Percentiles rank a stretch among this genome's conserved stretches.
phyloP scores from a whole-genome alignment of 2,113 vertebrate species.

The Willisornis vidua region DNA sequence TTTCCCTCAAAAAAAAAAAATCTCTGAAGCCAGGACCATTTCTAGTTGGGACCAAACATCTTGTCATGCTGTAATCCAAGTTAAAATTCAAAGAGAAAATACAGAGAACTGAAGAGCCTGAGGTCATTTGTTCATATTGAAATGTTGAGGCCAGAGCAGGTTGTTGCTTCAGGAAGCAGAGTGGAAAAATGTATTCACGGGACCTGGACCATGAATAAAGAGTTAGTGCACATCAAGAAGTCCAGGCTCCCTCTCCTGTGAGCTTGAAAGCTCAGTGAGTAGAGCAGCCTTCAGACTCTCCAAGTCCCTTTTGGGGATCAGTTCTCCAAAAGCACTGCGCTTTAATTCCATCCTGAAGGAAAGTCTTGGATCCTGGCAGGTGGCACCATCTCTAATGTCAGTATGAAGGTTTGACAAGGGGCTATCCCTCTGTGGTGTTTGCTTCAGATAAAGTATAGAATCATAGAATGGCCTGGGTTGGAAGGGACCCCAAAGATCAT shows the following conservation, averaged over 20 bases:
- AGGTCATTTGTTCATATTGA: neutral
- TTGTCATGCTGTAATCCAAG: neutral
- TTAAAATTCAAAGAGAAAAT: neutral
- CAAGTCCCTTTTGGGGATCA: neutral
- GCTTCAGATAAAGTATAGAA: neutral
- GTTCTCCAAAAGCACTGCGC: accelerated
- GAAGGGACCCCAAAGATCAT: neutral
- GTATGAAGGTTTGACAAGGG: neutral
- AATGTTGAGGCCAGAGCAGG: neutral
- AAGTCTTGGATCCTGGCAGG: neutral
- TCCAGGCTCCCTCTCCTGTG: neutral
- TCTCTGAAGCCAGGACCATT: neutral
- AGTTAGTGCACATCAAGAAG: neutral
- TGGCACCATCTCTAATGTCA: neutral
- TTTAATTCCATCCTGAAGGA: neutral
- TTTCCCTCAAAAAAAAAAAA: neutral
- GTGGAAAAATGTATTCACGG: neutral
- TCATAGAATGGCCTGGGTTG: neutral
- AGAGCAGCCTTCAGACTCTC: neutral
- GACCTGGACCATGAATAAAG: neutral
- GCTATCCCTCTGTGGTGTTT: neutral
- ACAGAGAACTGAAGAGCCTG: neutral
- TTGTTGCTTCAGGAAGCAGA: neutral
- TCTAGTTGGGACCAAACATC: neutral
- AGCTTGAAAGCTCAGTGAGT: neutral